Evolutionary conservation across 2,888 invertebrate genomes (phyloP).

Genomic region (Drosophila prolongata): DNA sequence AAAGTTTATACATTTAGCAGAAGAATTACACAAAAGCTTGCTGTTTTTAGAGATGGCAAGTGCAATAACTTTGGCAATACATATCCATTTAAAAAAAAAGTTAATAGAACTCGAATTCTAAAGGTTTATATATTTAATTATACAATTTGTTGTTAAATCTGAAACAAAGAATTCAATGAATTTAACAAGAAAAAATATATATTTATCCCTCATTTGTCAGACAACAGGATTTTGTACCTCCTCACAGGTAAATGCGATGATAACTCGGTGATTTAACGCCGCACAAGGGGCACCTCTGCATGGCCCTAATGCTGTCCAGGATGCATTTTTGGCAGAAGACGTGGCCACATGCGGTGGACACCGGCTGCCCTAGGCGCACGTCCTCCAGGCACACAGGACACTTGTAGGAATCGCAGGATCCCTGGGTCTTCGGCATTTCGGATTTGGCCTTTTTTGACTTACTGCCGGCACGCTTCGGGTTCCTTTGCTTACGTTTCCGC

Average conservation of each 20-base stretch:
- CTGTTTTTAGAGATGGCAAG: neutral
- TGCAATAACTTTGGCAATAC: neutral
- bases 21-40: neutral
- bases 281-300: neutral
- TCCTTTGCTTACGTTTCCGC: too few relatives aligned
- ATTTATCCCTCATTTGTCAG: too few relatives aligned
- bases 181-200: too few relatives aligned
- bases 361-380: neutral
- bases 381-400: conserved; percentile 4
- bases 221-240: too few relatives aligned
- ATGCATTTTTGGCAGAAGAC: neutral
- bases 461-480: too few relatives aligned
- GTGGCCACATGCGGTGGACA: neutral
- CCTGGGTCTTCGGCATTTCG: neutral
- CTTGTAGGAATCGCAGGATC: neutral
- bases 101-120: too few relatives aligned
- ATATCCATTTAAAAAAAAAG: too few relatives aligned
- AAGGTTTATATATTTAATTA: too few relatives aligned
- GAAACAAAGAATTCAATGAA: too few relatives aligned
- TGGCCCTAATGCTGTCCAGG: neutral
- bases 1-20: neutral
- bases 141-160: too few relatives aligned
- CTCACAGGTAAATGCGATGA: neutral
- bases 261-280: neutral
- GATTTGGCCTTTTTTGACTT: too few relatives aligned